Evolutionary conservation across 2,797 vertebrate species (phyloP), one percentile per base, ranked within the genome.

Genomic region (Poeciliopsis presidionis): DNA sequence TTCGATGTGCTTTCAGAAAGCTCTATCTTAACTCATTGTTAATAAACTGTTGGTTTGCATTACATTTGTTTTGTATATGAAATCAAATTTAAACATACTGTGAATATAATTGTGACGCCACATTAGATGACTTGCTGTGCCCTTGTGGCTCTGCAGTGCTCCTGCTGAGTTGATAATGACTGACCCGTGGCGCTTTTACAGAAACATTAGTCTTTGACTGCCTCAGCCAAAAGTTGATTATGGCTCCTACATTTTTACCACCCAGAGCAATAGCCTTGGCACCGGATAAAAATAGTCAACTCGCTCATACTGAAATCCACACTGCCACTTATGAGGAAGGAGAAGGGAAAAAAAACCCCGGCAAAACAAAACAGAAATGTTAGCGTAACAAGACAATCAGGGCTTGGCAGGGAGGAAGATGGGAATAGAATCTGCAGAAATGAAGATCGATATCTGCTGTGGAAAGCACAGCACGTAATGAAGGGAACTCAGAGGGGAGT

Each of bases 401-500:
- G 16, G 36, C 49, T 25, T 41, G 83, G 79, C 55, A 72, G 28
- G 76, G 75, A 14, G 53, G 83, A 84, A 73, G 77, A 85, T 71
- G 53, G 77, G 72, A 81, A 80, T 63, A 82, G 88, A 89, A 83
- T 77, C 78, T 41, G 69, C 75, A 61, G 65, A 87, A 89, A 89
- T 86, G 57, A 70, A 86, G 86, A 91, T 92, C 86, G 76, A 92
- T 92, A 93, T 92, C 87, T 86, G 84, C 79, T 77, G 77, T 88
- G 90, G 87, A 91, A 86, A 91, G 73, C 81, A 28, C 25, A 80
- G 77, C 25, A 76, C 53, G 84, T 77, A 81, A 82, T 43, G 79
- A 69, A 61, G 83, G 80, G 82, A 86, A 83, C 63, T 85, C 81
- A 73, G 72, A 75, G 63, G 82, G 75, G 78, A 89, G 83, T 59